Evolutionary conservation across 2,888 invertebrate species (phyloP), one percentile per base, ranked within the genome.

Genomic region (Herminia tarsipennalis): DNA sequence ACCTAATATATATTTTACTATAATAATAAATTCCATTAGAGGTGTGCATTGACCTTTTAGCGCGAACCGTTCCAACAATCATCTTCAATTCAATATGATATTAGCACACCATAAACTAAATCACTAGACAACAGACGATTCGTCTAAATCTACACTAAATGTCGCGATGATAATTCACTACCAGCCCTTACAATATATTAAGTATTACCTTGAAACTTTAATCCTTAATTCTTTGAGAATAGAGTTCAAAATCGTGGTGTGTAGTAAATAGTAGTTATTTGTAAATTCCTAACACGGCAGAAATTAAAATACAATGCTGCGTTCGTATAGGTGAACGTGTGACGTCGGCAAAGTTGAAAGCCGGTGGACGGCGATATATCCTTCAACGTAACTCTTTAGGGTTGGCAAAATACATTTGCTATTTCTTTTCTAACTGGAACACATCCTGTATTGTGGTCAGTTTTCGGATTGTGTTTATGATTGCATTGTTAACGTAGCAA

Each of bases 221-320:
- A 28, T 9, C 36, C 30, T 24, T 47, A 40, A 32, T 36, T 9
- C 10, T n/a, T 20, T 39, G 6, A 47, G 22, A 18, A 35, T 53
- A 60, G 53, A 57, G 61, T 52, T 53, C 35, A 56, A 28, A 55
- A 57, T 65, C 48, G 60, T 32, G 41, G 40, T 37, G 46, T 56
- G 59, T 38, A 40, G 38, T 58, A 59, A 62, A 58, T 47, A 58
- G 60, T 55, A 44, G 63, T 70, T 76, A 74, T 78, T 86, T 82
- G 81, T 73, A 70, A 72, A 87, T 86, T 83, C 86, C 64, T 66
- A 66, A 79, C 84, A 84, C 83, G 83, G 72, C 59, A 64, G 59
- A 76, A 79, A 88, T 88, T 88, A 87, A 77, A 88, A 88, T 88
- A 88, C 88, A 88, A 88, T 88, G 77, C 83, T 59, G 73, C 70